Percentiles rank a stretch among this genome's conserved stretches.
Evolutionary conservation across 1,140 invertebrate genomes (phyloP).

Genomic region (Chironomus tepperi): DNA sequence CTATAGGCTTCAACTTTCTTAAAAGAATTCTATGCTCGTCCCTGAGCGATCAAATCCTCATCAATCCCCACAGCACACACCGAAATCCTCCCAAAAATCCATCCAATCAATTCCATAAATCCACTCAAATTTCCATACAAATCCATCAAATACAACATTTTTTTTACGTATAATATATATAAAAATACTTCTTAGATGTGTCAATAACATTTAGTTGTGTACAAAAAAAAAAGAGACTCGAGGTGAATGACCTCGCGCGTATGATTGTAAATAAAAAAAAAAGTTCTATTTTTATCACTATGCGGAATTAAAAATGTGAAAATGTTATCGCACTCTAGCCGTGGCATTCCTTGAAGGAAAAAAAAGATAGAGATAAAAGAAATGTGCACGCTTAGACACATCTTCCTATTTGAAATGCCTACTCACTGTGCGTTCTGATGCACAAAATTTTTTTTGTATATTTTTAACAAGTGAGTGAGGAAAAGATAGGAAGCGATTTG

Average conservation of each 20-base stretch:
- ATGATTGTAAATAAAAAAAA: constrained; percentile 15
- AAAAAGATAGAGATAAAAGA: background rate
- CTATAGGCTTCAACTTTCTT: too few relatives aligned
- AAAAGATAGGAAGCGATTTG: background rate
- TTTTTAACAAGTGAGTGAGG: background rate
- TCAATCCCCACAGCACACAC: too few relatives aligned
- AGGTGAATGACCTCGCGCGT: background rate
- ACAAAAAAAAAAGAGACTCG: background rate
- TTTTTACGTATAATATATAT: too few relatives aligned
- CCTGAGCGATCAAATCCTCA: too few relatives aligned
- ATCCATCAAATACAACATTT: too few relatives aligned
- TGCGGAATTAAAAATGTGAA: constrained; percentile 20
- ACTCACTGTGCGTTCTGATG: too few relatives aligned
- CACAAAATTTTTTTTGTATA: background rate
- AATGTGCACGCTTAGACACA: background rate
- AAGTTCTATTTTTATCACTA: constrained; percentile 22
- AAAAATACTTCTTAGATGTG: too few relatives aligned
- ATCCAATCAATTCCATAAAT: too few relatives aligned
- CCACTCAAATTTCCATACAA: too few relatives aligned
- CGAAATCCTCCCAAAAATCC: too few relatives aligned
- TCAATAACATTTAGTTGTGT: background rate
- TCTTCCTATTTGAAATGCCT: too few relatives aligned
- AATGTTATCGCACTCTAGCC: background rate
- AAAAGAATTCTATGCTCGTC: too few relatives aligned
- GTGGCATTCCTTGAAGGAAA: constrained; percentile 1